Conservation (phyloP, 2,888 invertebrate genomes). For the Drosophila vallismaia region DNA sequence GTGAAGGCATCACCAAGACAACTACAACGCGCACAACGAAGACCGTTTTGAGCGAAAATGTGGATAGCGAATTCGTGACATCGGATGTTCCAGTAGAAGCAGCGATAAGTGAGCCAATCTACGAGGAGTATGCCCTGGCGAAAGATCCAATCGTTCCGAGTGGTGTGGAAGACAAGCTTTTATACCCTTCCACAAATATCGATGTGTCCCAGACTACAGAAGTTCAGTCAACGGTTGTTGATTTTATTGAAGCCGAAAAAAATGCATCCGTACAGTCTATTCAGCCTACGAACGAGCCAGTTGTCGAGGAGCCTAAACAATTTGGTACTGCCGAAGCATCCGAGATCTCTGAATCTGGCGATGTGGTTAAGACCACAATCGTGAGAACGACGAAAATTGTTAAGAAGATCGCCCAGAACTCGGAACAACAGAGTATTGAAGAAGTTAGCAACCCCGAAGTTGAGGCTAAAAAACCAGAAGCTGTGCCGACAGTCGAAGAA, state of each 20-base stretch:
- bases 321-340: slow-evolving; percentile 30
- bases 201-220: slow-evolving; percentile 1
- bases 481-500: slow-evolving; percentile 27
- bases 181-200: slow-evolving; percentile 8
- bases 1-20: slow-evolving; percentile 66
- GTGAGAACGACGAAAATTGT: slow-evolving; percentile 79
- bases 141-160: neutral
- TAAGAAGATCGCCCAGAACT: slow-evolving; percentile 74
- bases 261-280: slow-evolving; percentile 17
- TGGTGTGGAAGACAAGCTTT: slow-evolving; percentile 26
- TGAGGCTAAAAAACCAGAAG: slow-evolving; percentile 12
- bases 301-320: neutral
- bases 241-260: slow-evolving; percentile 59
- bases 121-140: neutral
- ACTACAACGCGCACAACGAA: slow-evolving; percentile 66
- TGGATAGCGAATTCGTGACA: slow-evolving; percentile 2
- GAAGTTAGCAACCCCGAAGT: slow-evolving; percentile 20
- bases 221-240: slow-evolving; percentile 48
- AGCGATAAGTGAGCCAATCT: neutral
- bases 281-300: slow-evolving; percentile 14
- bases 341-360: slow-evolving; percentile 42
- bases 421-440: slow-evolving; percentile 47
- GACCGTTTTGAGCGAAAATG: slow-evolving; percentile 34
- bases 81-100: slow-evolving; percentile 19
- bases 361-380: slow-evolving; percentile 78